Evolutionary conservation across 2,888 invertebrate genomes (phyloP), one percentile per base, ranked within the genome.

Genomic region (Andrena flavipes): DNA sequence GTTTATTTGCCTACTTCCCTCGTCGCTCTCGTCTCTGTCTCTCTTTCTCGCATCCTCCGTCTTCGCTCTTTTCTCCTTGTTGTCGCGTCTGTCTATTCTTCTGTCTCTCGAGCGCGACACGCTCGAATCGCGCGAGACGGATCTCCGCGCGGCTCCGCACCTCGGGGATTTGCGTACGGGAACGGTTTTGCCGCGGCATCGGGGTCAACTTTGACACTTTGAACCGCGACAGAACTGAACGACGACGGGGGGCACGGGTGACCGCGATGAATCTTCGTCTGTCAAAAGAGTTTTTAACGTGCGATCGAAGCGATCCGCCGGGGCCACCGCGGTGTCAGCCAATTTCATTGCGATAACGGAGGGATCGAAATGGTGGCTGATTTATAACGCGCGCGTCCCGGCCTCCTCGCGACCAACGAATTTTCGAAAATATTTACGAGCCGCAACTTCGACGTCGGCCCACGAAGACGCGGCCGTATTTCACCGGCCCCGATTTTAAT

Each of bases 401-500:
- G 65, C 42, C 42, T 51, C 56, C 49, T 16, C 6, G 10, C 56
- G 26, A 8, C 8, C 23, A 16, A 35, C 33, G 35, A 54, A 26
- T 23, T 49, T 54, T 70, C 13, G 1, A 26, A 67, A 51, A 65
- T 78, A 71, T 82, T 74, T 83, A 74, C 74, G 76, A 73, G 60
- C 42, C 1, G 33, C 54, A 20, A 64, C 54, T 49, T 48, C 26
- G 16, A 5, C 51, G 35, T 70, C 33, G 49, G 59, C 70, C 54
- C 54, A 30, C 48, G 16, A 10, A 48, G 60, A 56, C 35, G 7
- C n/a, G 23, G 23, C 49, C 56, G 30, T 33, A 71, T 72, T 63
- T 76, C 67, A 49, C 5, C 16, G 23, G 42, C 42, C 4, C 6
- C 64, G 48, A 68, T 69, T 60, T 68, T 64, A 59, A 82, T 79